These are phyloP conservation scores for Pangasianodon hypophthalmus DNA, from an alignment of 2,113 vertebrate species.

Conservation along the genomic window DNA sequence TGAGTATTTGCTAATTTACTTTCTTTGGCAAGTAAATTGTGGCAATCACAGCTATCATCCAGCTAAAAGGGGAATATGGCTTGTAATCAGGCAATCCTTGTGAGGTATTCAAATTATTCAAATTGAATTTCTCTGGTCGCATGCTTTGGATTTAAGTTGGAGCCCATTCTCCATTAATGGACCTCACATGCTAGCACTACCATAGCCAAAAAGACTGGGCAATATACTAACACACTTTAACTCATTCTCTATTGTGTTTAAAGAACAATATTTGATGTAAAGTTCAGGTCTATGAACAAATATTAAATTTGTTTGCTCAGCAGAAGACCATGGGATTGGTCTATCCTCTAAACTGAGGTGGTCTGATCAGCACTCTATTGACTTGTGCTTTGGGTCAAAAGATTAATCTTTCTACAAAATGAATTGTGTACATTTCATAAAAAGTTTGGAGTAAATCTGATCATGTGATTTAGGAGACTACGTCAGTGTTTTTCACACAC, in stretches of 20 bases:
- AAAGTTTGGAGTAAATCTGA: neutral
- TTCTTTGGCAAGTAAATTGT: neutral
- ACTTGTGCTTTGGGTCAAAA: too few species aligned
- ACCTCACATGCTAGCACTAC: conserved; percentile 49
- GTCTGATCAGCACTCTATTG: neutral
- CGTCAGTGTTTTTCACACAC: neutral
- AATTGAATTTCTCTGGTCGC: conserved; percentile 57
- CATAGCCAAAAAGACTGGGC: conserved; percentile 18
- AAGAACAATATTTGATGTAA: neutral
- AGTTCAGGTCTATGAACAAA: neutral
- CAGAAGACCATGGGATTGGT: neutral
- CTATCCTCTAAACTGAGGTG: neutral
- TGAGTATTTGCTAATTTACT: neutral
- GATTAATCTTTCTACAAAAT: neutral
- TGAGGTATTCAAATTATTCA: conserved; percentile 36
- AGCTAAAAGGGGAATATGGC: conserved; percentile 28
- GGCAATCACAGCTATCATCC: neutral
- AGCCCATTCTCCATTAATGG: conserved; percentile 44
- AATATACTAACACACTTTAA: conserved; percentile 4
- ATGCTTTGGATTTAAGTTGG: conserved; percentile 52
- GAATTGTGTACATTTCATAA: neutral
- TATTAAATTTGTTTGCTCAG: neutral
- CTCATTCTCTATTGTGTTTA: neutral
- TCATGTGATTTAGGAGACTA: neutral
- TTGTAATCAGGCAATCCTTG: conserved; percentile 37